These are phyloP conservation scores for Hemiscyllium ocellatum DNA, from an alignment of 2,113 vertebrate genomes.

Conservation along the genomic window DNA sequence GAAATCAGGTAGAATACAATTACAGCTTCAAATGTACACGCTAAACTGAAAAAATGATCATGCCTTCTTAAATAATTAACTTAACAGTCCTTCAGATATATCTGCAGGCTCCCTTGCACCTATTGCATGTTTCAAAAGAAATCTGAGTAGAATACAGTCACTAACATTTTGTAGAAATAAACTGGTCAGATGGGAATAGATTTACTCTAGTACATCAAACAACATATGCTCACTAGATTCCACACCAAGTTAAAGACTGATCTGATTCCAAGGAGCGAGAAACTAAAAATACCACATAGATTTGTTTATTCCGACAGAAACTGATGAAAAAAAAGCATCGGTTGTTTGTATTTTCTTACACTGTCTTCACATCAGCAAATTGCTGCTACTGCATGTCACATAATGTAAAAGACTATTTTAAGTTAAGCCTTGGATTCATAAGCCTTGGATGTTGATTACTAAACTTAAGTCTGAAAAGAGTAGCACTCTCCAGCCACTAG, in stretches of 20 bases:
- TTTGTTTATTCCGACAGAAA: neutral
- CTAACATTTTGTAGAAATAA: neutral
- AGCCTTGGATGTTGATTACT: neutral
- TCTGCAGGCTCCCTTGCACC: neutral
- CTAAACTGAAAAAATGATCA: neutral
- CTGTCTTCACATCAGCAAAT: neutral
- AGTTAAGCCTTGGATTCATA: neutral
- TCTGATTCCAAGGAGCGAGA: neutral
- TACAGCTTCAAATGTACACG: neutral
- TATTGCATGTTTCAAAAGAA: neutral
- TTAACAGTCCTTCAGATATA: neutral
- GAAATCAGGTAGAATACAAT: neutral
- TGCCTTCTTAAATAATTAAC: neutral
- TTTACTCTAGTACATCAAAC: constrained; percentile 26
- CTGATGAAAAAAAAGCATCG: neutral
- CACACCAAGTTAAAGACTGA: constrained; percentile 23
- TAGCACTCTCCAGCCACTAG: neutral
- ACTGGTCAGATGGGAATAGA: constrained; percentile 18
- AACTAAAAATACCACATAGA: neutral
- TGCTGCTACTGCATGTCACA: neutral
- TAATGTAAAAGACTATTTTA: neutral
- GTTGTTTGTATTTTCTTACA: neutral
- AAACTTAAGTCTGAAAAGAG: neutral
- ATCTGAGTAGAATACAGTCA: neutral
- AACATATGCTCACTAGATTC: constrained; percentile 13